Base-by-base conservation (phyloP, 1,140 invertebrate species). In the Drepana arcuata region DNA sequence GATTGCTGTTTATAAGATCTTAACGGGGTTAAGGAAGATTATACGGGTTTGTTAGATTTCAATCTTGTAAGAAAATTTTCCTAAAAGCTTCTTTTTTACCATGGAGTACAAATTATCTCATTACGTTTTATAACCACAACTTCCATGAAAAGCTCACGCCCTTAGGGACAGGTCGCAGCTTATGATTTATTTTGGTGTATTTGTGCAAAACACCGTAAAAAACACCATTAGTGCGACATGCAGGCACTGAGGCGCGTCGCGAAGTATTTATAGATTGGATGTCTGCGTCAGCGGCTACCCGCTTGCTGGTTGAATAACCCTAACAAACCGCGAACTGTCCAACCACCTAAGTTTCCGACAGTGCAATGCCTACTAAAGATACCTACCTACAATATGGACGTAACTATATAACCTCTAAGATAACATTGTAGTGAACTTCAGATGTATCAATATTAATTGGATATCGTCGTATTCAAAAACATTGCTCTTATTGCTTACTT, bases 261-360 rank as follows among this genome's bases (percentile, higher is more conserved):
- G 13, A 16, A 47, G 31, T 67, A 69, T 69, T 62, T 57, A 57
- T 60, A 59, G 48, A 32, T 43, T 18, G 25, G 30, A 32, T 31
- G 23, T 42, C 48, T 60, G 48, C 69, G 69, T 69, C 63, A 67
- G 47, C 34, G 25, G 11, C 33, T 43, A 36, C 45, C 30, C 37
- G 41, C 46, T 25, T 27, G 35, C 33, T 52, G 44, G 56, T 73
- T 69, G 63, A 73, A 67, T 65, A 72, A 62, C 54, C 63, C 51
- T 56, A 58, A 42, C 34, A 25, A n/a, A 24, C 25, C 16, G 26
- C 18, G 26, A 33, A 33, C 34, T 27, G 16, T 34, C 18, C 9
- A 21, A 3, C 4, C 24, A 6, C 6, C 2, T 6, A 4, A 26
- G n/a, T n/a, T n/a, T n/a, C n/a, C n/a, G n/a, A 26, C 10, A 10